Base-by-base conservation (phyloP, 2,113 vertebrate species). In the Chrysochloris asiatica region DNA sequence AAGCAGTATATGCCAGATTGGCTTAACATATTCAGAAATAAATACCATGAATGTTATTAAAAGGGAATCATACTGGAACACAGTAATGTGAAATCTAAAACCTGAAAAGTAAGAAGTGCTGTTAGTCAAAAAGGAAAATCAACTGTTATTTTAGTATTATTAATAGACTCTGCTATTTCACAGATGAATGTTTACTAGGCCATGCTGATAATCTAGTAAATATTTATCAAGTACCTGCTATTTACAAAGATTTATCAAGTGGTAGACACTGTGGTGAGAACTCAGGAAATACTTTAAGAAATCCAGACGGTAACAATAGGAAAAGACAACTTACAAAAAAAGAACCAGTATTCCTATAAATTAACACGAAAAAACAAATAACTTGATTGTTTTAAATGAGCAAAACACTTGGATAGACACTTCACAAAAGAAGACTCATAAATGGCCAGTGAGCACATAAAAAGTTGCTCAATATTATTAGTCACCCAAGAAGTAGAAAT, bases 11-110 rank as follows among this genome's bases (percentile, higher is more conserved):
- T 61, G 76, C 59, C 82, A 76, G 50, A 38, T 17, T 43, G 79
- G 56, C 50, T 89, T 69, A n/a, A 87, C 63, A 48, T 47, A 19
- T 65, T 80, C 72, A 65, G 84, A 80, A 92, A 73, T 28, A 38
- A 76, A 69, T 65, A 50, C 3, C 3, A 59, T 65, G 43, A n/a
- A 59, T 69, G 21, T 48, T 84, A 87, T 38, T n/a, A 19, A 83
- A 91, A 76, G 41, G 45, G 17, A 17, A 16, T 59, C 30, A 22
- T 50, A 24, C 22, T 77, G 6, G 82, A 47, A 63, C 45, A 65
- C 36, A 86, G 47, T 22, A 22, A 91, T 4, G 6, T 48, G 30
- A 73, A 72, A 84, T 47, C n/a, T 26, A 45, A 84, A 90, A 45
- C 36, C 22, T 33, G 30, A 52, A 59, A 45, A 92, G 48, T 28